phyloP scores from a whole-genome alignment of 1,140 invertebrate genomes.

The Euglossa dilemma region DNA sequence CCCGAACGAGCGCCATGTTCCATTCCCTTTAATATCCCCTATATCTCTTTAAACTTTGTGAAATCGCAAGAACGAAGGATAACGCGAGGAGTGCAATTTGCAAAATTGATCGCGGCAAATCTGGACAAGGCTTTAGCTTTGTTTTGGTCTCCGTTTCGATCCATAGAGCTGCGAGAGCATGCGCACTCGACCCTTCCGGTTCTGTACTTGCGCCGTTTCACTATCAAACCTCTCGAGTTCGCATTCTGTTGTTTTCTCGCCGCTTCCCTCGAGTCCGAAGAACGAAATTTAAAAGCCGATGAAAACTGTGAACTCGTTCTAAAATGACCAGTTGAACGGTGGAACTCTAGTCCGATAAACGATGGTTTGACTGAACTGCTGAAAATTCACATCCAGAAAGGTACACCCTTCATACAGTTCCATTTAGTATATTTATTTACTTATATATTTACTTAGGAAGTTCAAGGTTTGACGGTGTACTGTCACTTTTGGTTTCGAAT shows the following conservation, averaged over 20 bases:
- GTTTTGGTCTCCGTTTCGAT: slow-evolving; percentile 23
- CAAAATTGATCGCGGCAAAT: not conserved
- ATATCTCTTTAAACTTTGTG: not conserved
- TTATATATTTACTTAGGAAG: not conserved
- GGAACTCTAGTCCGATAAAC: not conserved
- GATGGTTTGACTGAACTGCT: not conserved
- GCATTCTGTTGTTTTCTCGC: not conserved
- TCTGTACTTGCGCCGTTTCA: not conserved
- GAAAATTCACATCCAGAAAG: not conserved
- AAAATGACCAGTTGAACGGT: not conserved
- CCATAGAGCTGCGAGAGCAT: slow-evolving; percentile 24
- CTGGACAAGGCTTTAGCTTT: not conserved
- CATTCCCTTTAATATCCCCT: not conserved
- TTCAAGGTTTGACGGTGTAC: not conserved
- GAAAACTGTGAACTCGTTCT: not conserved
- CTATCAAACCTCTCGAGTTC: not conserved
- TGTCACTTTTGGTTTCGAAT: not conserved
- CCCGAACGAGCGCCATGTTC: no score
- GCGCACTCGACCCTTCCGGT: not conserved
- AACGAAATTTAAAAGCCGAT: not conserved
- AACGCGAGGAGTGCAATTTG: not conserved
- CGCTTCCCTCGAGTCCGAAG: not conserved
- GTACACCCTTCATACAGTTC: not conserved
- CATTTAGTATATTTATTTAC: not conserved
- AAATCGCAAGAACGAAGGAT: not conserved